These are phyloP conservation scores for Lasioglossum pauxillum DNA, from an alignment of 2,888 invertebrate genomes.

Conservation along the genomic window DNA sequence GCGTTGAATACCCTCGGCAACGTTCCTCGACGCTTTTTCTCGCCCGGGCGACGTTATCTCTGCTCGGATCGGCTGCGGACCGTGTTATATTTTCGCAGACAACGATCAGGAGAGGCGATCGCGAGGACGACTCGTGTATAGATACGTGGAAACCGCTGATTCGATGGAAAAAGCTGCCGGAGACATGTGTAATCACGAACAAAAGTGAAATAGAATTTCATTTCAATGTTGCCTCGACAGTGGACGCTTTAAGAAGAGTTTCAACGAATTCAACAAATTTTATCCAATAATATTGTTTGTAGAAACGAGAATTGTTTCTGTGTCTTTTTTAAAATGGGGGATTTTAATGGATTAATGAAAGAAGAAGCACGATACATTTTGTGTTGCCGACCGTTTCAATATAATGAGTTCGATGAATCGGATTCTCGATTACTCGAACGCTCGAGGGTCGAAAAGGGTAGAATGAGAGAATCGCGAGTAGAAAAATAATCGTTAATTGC, in stretches of 20 bases:
- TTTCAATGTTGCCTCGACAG: constrained; percentile 53
- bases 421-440: constrained; percentile 9
- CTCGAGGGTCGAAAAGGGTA: background rate
- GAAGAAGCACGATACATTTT: background rate
- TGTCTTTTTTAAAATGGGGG: background rate
- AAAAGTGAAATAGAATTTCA: constrained; percentile 66
- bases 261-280: background rate
- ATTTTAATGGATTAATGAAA: background rate
- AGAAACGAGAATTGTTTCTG: background rate
- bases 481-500: constrained; percentile 64
- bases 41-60: constrained; percentile 2
- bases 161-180: background rate
- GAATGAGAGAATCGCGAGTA: background rate
- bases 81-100: constrained; percentile 17
- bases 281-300: no score
- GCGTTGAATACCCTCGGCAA: background rate
- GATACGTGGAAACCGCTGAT: background rate
- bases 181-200: constrained; percentile 28
- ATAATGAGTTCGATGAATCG: background rate
- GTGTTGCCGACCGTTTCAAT: background rate
- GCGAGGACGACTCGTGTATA: background rate
- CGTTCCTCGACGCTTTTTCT: constrained; percentile 4
- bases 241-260: background rate
- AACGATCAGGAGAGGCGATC: background rate
- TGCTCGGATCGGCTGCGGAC: background rate